Base-by-base conservation (phyloP, 1,140 invertebrate species). In the Bathynomus jamesi region DNA sequence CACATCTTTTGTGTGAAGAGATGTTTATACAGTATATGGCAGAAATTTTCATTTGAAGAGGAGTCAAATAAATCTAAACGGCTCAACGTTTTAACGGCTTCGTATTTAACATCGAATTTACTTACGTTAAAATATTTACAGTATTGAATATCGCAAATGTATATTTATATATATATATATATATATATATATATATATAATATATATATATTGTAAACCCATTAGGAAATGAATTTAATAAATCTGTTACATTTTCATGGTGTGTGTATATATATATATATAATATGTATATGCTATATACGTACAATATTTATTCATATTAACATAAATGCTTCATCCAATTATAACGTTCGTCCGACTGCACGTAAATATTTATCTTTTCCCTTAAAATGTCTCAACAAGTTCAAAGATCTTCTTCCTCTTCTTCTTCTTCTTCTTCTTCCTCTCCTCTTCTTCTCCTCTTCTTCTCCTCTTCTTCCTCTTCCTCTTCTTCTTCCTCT, bases 171-270 rank as follows among this genome's bases (percentile, higher is more conserved):
- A 63, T 5, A 63, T 5, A 63, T 28, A 63, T 5, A 65, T 25
- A 65, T 27, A 27, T 27, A 65, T 65, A 65, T 27, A 63, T 65
- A 65, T 65, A 27, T 65, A 65, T 65, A 65, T 65, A 65, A 8
- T 30, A 65, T 30, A 65, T 65, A 65, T 65, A 65, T 65, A 65
- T 65, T 28, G n/a, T n/a, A n/a, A n/a, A n/a, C n/a, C n/a, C n/a
- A n/a, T n/a, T n/a, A n/a, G n/a, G n/a, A n/a, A n/a, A n/a, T n/a
- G n/a, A n/a, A n/a, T n/a, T n/a, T n/a, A n/a, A n/a, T n/a, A n/a
- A n/a, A n/a, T n/a, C n/a, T n/a, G n/a, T n/a, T 30, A 65, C 21
- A 65, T 27, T 28, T 27, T 28, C 10, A 65, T 65, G 30, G 17
- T 28, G 7, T 21, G 8, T 67, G 46, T 32, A 67, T 67, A 31